phyloP scores from a whole-genome alignment of 2,888 invertebrate genomes.

The Lithodes maja region DNA sequence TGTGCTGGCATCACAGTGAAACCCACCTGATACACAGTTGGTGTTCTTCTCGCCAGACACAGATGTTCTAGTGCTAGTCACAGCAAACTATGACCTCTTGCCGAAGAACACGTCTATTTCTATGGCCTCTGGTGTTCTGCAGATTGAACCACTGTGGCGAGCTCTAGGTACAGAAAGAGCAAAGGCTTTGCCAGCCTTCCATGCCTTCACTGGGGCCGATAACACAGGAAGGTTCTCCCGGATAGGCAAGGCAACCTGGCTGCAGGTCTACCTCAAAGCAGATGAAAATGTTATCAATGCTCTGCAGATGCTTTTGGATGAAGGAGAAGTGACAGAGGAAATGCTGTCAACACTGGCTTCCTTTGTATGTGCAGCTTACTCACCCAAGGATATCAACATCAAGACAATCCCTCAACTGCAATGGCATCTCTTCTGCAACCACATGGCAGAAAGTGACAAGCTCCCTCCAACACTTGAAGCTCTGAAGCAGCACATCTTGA shows the following conservation, averaged over 20 bases:
- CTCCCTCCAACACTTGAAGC: constrained; percentile 1
- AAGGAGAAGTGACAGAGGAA: background rate
- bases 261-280: background rate
- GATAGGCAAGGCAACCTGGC: background rate
- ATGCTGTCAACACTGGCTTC: background rate
- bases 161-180: constrained; percentile 4
- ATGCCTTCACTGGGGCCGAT: background rate
- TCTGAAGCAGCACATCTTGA: background rate
- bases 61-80: constrained; percentile 2
- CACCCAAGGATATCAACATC: background rate
- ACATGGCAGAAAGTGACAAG: constrained; percentile 10
- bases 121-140: background rate
- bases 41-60: constrained; percentile 34
- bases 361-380: background rate
- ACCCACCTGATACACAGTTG: background rate
- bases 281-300: background rate
- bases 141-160: background rate
- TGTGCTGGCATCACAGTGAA: no score
- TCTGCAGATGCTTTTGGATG: background rate
- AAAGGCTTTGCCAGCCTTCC: constrained; percentile 5
- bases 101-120: constrained; percentile 1
- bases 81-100: background rate
- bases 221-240: constrained; percentile 13
- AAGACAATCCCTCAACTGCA: background rate
- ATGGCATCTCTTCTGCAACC: background rate